phyloP scores from a whole-genome alignment of 1,140 invertebrate genomes.

The Cotesia chilonis region DNA sequence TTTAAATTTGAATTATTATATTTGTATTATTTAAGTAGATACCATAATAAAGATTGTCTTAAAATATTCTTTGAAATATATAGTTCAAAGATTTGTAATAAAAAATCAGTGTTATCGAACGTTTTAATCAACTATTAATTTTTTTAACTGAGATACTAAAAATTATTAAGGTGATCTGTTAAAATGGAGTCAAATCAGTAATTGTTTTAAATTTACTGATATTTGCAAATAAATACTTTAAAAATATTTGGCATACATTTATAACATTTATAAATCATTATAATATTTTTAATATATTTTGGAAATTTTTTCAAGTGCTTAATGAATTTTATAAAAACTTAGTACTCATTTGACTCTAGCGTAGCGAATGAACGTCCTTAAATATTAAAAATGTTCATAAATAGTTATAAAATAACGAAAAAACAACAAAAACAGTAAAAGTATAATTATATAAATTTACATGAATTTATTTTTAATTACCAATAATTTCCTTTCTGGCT shows the following conservation, averaged over 20 bases:
- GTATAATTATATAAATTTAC: no score
- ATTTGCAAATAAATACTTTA: conserved; percentile 4
- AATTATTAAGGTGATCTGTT: not conserved
- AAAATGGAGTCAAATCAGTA: not conserved
- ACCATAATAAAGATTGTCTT: not conserved
- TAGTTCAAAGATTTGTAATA: conserved; percentile 1
- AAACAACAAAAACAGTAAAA: no score
- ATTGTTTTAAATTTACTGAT: not conserved
- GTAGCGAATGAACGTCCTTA: conserved; percentile 11
- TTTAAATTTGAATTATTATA: not conserved
- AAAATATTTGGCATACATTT: not conserved
- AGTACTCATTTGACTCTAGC: conserved; percentile 15
- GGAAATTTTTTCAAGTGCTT: not conserved
- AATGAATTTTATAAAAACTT: conserved; percentile 4
- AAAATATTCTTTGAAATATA: conserved; percentile 6
- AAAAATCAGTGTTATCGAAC: not conserved
- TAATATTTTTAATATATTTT: not conserved
- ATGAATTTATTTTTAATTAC: no score
- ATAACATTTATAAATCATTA: not conserved
- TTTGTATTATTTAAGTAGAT: not conserved
- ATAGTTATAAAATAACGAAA: no score
- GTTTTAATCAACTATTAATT: conserved; percentile 7
- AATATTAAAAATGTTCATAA: not conserved
- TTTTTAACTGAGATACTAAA: not conserved
- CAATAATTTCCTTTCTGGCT: no score